Base-by-base conservation (phyloP, 2,888 invertebrate genomes). In the Zele albiditarsus region DNA sequence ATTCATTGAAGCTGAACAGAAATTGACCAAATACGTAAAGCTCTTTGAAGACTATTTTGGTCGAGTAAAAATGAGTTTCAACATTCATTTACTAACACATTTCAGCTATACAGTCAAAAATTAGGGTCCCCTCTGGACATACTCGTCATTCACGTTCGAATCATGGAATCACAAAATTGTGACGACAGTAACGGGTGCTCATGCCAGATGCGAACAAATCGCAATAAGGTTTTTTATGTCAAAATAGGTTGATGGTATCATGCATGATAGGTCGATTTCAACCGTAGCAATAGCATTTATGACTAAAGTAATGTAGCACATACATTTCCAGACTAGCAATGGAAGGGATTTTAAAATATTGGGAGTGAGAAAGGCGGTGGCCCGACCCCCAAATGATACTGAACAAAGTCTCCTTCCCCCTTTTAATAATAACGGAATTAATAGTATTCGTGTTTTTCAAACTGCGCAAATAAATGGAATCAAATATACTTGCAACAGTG, bases 71-170 rank as follows among this genome's bases (percentile, higher is more conserved):
- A 33, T 70, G 58, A 31, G 20, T n/a, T 70, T 25, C 33, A 70
- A 70, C 27, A 10, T 58, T 14, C 70, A 68, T 49, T 38, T 33
- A 68, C 25, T 68, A n/a, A 70, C 38, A 8, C 70, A 57, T 60
- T 33, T 57, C n/a, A 25, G 25, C 25, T 16, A 31, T 25, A 33
- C 46, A 20, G 58, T 70, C 8, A 57, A 58, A 38, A 23, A 46
- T 25, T 57, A 31, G 58, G 70, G 70, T 27, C 70, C 70, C 10
- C 27, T 70, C 12, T 57, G 57, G 20, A 31, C n/a, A 12, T 33
- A 73, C 20, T 28, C 28, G 10, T 20, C 62, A 46, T 63, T 73
- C 31, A n/a, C 70, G 4, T 57, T 70, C 46, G 70, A 70, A 46
- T 49, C 49, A 14, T 49, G 49, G 49, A 49, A 49, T 49, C 49